Evolutionary conservation across 2,113 vertebrate genomes (phyloP), one percentile per base, ranked within the genome.

Genomic region (Platichthys flesus): DNA sequence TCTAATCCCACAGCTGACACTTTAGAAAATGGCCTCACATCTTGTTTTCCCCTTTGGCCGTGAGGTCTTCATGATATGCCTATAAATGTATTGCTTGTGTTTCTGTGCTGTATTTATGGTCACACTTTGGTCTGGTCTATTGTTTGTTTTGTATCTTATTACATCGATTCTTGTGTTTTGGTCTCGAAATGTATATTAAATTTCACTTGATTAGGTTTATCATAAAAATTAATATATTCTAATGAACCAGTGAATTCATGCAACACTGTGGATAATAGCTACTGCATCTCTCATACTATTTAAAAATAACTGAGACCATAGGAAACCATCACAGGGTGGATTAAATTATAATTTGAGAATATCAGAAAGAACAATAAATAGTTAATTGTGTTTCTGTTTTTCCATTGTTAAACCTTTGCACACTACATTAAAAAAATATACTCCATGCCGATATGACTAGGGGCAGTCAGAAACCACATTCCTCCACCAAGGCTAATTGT

Each of bases 11-110:
- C 51, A 6, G 58, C n/a, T 31, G 66, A 68, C 26, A 9, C 71
- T 63, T 72, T 5, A n/a, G 69, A 72, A 70, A 37, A 7, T 23
- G 7, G 16, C 69, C 47, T 69, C n/a, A 16, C 28, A 65, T 74
- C 9, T 40, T 42, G 58, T 26, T 69, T 21, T 2, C 2, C 23
- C 31, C 15, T 45, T 62, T 57, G 58, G 47, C 14, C 24, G 75
- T 15, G 18, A 2, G 2, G 37, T 52, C 16, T 54, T 7, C 28
- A 59, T 57, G 24, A 45, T 73, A 58, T 31, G 45, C n/a, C 2
- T 65, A 8, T 70, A 67, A 54, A 72, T 69, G 4, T 0, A 13
- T 23, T 55, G 9, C 13, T 31, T 21, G 23, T 21, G 52, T 31
- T 2, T 15, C 14, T 45, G 13, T 69, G 24, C 58, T 51, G 21